Evolutionary conservation across 2,113 vertebrate genomes (phyloP), one percentile per base, ranked within the genome.

Genomic region (Antidorcas marsupialis): DNA sequence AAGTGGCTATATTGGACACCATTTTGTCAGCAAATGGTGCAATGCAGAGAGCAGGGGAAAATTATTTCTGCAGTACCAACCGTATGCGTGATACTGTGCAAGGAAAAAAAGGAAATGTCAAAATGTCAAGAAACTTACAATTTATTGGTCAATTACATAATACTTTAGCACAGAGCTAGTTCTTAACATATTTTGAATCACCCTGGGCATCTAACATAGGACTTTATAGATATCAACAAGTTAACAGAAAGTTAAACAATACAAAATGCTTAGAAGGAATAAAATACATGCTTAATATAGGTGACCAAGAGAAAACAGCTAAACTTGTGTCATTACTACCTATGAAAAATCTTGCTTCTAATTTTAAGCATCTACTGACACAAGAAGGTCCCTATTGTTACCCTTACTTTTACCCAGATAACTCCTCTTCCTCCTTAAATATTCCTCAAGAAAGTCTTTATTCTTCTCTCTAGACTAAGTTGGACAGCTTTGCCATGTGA

Each of bases 271-370:
- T 89, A 91, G 50, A 95, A 93, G 50, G 81, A 81, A 84, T 71
- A 97, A 84, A 96, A 91, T 71, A 64, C 43, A 91, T 45, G 13
- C 71, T 91, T 96, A 93, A 91, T n/a, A 89, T 53, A 91, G 47
- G n/a, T 96, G 50, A 84, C 23, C 39, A 85, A 83, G 43, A 79
- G 45, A 21, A 16, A 79, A 89, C 47, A 60, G 15, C 57, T 95
- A 76, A 94, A 7, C 12, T 57, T 21, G 28, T 93, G 47, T 92
- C 39, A 74, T 12, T 90, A n/a, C 84, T 92, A 94, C 62, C 50
- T 89, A 90, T 52, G 47, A 92, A 87, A 59, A 64, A 84, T 60
- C 12, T 64, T 78, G 13, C 14, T 79, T 27, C 39, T 85, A n/a
- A 64, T 79, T 95, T 92, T 76, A 47, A 87, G 17, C 52, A 82